Evolutionary conservation across 2,888 invertebrate genomes (phyloP).

Genomic region (Dynastes grantii): DNA sequence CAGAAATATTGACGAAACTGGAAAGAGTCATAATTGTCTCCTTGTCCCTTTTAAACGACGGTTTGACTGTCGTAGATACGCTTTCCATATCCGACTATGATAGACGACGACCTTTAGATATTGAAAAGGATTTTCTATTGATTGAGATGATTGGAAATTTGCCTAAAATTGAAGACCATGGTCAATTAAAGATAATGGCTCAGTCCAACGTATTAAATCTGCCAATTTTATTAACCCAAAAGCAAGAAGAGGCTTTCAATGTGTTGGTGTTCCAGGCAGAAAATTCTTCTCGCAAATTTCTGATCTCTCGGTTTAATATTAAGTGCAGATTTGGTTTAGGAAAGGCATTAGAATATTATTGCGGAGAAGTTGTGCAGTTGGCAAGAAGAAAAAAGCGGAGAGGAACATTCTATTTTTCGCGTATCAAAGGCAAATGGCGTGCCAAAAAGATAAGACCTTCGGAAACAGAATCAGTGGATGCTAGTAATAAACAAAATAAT

Average conservation of each 20-base stretch:
- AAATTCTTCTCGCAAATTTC: background rate
- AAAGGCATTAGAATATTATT: no score
- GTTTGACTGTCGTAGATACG: background rate
- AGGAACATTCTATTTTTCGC: no score
- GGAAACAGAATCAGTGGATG: no score
- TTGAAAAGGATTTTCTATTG: background rate
- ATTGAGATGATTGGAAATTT: background rate
- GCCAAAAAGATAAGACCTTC: no score
- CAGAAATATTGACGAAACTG: background rate
- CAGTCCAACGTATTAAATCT: background rate
- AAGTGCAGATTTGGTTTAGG: no score
- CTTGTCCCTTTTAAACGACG: background rate
- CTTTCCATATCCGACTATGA: background rate
- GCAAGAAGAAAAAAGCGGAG: no score
- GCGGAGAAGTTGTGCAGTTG: no score
- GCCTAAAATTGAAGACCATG: background rate
- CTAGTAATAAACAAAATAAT: no score
- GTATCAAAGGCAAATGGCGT: no score
- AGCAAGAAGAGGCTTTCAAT: background rate
- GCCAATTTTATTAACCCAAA: background rate
- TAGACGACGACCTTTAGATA: background rate
- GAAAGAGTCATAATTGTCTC: conserved; percentile 4
- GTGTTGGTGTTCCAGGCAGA: background rate
- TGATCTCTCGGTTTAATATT: background rate
- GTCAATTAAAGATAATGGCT: background rate